phyloP scores from a whole-genome alignment of 1,140 invertebrate species.

The Leptinotarsa undecemlineata region DNA sequence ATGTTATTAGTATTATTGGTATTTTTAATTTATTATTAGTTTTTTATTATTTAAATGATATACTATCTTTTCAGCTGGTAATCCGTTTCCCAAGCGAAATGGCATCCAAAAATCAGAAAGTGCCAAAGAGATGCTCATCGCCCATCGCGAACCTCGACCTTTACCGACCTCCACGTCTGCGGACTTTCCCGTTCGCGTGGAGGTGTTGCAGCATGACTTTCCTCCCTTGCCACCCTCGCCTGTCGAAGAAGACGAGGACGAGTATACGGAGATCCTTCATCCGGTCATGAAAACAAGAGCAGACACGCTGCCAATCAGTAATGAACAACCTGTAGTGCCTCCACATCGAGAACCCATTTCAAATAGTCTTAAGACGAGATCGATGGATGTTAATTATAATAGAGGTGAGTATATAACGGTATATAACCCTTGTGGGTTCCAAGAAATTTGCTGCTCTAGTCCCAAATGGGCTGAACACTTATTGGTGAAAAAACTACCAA shows the following conservation, averaged over 20 bases:
- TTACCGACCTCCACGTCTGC: conserved; percentile 61
- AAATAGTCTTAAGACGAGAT: conserved; percentile 77
- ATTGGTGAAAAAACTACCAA: too few species aligned
- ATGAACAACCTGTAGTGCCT: conserved; percentile 69
- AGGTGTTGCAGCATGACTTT: conserved; percentile 65
- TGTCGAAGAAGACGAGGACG: conserved; percentile 75
- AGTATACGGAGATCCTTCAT: conserved; percentile 70
- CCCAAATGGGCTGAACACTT: too few species aligned
- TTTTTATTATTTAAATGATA: too few species aligned
- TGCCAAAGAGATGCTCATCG: conserved; percentile 68
- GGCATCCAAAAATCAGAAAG: conserved; percentile 71
- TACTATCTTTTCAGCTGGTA: conserved; percentile 24
- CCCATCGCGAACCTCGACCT: conserved; percentile 58
- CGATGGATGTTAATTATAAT: conserved; percentile 71
- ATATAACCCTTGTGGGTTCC: too few species aligned
- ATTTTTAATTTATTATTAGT: too few species aligned
- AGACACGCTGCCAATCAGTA: conserved; percentile 60
- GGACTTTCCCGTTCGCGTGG: conserved; percentile 61
- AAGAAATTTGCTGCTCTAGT: too few species aligned
- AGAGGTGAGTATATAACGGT: conserved; percentile 62
- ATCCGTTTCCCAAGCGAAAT: conserved; percentile 40
- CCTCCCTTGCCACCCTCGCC: conserved; percentile 79
- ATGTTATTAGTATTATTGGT: too few species aligned
- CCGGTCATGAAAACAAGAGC: conserved; percentile 60
- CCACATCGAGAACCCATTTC: conserved; percentile 68